These are phyloP conservation scores for Amphiduros pacificus DNA, from an alignment of 2,888 invertebrate species.

Conservation along the genomic window DNA sequence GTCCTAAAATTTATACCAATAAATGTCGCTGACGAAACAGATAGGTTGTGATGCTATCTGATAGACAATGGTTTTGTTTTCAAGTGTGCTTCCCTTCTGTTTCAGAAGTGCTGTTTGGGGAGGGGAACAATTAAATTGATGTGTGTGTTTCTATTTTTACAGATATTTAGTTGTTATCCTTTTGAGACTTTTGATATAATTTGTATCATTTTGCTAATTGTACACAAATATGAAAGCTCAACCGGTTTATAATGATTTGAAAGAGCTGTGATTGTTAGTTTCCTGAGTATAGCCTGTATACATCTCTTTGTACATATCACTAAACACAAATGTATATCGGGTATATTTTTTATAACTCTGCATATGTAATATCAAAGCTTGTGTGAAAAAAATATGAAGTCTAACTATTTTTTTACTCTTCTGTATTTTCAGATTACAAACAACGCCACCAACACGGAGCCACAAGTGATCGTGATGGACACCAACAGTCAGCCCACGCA, in stretches of 20 bases:
- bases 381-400: not conserved
- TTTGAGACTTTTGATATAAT: not conserved
- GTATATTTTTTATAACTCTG: no score
- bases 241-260: not conserved
- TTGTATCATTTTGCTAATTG: not conserved
- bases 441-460: constrained; percentile 14
- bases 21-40: no score
- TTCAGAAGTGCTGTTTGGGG: no score
- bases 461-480: constrained; percentile 8
- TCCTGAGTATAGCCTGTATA: no score
- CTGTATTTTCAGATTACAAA: constrained; percentile 13
- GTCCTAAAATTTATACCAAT: no score
- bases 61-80: no score
- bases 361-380: not conserved
- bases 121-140: not conserved
- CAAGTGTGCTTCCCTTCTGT: no score
- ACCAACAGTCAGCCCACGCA: constrained; percentile 17
- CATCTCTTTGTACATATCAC: no score
- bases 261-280: no score
- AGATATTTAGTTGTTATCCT: not conserved
- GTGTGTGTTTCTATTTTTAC: not conserved
- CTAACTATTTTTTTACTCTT: not conserved
- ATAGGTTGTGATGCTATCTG: no score
- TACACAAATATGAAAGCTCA: not conserved
- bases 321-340: no score